phyloP scores from a whole-genome alignment of 2,888 invertebrate species.

The Leucophenga maculata region DNA sequence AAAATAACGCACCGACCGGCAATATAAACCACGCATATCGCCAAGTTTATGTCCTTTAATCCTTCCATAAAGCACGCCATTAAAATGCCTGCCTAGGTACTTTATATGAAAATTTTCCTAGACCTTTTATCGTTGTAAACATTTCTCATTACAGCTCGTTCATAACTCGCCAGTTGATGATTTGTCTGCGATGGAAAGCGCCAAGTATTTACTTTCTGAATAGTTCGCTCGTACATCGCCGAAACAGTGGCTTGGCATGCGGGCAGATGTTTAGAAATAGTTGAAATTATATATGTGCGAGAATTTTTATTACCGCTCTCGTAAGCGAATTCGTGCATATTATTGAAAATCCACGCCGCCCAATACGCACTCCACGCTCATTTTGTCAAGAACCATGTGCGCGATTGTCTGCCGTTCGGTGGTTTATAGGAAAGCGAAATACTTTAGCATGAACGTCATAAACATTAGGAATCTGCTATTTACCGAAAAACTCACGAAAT shows the following conservation, averaged over 20 bases:
- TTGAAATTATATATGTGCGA: conserved; percentile 35
- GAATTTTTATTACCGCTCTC: conserved; percentile 64
- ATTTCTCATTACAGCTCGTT: neutral
- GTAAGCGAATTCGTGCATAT: conserved; percentile 48
- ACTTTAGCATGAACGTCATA: neutral
- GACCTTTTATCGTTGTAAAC: neutral
- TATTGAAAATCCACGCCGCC: conserved; percentile 38
- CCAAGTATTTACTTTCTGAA: neutral
- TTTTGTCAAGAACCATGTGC: too few relatives aligned
- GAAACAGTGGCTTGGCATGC: neutral
- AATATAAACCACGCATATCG: conserved; percentile 48
- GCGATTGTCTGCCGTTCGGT: too few relatives aligned
- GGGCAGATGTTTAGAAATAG: conserved; percentile 18
- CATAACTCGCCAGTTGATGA: neutral
- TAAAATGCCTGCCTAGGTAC: conserved; percentile 68
- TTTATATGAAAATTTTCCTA: conserved; percentile 64
- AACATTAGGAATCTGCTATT: conserved; percentile 46
- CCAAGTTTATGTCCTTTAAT: conserved; percentile 69
- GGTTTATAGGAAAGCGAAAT: too few relatives aligned
- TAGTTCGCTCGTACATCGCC: neutral
- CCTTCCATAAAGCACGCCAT: conserved; percentile 67
- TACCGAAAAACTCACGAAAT: conserved; percentile 65
- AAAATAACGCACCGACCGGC: neutral
- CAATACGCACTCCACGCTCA: too few relatives aligned
- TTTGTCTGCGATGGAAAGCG: neutral